Evolutionary conservation across 1,140 invertebrate species (phyloP).

Genomic region (Helicoverpa armigera): DNA sequence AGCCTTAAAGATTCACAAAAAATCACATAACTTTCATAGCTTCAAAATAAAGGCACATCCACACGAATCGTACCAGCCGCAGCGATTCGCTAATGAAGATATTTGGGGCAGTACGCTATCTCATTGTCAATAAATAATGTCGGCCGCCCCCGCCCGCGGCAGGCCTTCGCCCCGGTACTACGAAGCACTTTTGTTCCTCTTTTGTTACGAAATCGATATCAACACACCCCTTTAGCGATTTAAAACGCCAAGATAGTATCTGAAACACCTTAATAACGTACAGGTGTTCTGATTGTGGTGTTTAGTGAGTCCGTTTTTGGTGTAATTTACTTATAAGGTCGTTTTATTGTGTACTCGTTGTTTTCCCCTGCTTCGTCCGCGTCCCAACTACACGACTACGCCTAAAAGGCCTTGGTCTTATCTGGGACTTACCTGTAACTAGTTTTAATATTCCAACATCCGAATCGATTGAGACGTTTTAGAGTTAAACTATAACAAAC

Average conservation of each 20-base stretch:
- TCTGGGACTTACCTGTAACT: too few species aligned
- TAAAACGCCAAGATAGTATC: conserved; percentile 47
- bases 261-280: conserved; percentile 46
- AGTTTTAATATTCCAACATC: too few species aligned
- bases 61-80: conserved; percentile 39
- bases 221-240: conserved; percentile 51
- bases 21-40: too few species aligned
- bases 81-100: conserved; percentile 61
- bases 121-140: conserved; percentile 58
- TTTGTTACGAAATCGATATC: conserved; percentile 53
- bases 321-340: conserved; percentile 11
- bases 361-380: not conserved
- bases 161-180: conserved; percentile 45
- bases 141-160: conserved; percentile 50
- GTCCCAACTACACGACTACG: too few species aligned
- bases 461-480: too few species aligned
- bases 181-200: conserved; percentile 36
- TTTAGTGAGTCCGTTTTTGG: conserved; percentile 30
- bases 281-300: conserved; percentile 46
- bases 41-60: too few species aligned
- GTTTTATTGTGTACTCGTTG: not conserved
- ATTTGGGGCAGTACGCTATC: conserved; percentile 58
- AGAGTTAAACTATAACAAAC: too few species aligned
- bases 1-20: too few species aligned
- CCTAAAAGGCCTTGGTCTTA: too few species aligned